These are phyloP conservation scores for Uropsilus gracilis DNA, from an alignment of 2,113 vertebrate genomes.

Conservation along the genomic window DNA sequence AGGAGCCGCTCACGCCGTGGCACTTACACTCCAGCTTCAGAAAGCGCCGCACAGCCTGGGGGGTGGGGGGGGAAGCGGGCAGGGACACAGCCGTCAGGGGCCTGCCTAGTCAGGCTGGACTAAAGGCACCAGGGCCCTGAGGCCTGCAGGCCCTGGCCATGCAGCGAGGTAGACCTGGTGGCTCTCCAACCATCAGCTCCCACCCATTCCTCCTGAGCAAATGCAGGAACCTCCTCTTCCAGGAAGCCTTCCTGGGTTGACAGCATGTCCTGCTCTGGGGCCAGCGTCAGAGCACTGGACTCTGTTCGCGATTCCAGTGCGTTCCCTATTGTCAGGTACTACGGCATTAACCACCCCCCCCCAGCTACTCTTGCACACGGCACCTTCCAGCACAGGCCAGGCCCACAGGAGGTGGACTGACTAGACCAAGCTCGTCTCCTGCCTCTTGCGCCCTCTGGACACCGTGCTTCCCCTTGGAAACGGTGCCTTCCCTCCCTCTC, in stretches of 20 bases:
- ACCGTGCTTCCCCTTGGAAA: not conserved
- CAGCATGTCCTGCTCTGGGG: not conserved
- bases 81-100: not conserved
- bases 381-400: not conserved
- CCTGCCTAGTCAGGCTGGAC: not conserved
- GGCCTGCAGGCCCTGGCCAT: not conserved
- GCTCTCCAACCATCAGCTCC: not conserved
- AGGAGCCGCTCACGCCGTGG: slow-evolving; percentile 97
- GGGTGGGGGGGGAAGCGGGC: not conserved
- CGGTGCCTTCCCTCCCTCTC: not conserved
- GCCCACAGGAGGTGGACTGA: not conserved
- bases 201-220: not conserved
- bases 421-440: not conserved
- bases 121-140: not conserved
- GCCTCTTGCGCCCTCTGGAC: not conserved
- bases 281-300: not conserved
- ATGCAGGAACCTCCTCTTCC: slow-evolving; percentile 12
- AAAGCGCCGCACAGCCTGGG: slow-evolving; percentile 96
- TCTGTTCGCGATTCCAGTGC: not conserved
- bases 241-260: slow-evolving; percentile 5
- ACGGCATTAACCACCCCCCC: not conserved
- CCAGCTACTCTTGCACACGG: not conserved
- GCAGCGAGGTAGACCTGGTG: not conserved
- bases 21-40: slow-evolving; percentile 99
- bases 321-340: not conserved